Base-by-base conservation (phyloP, 2,888 invertebrate species). In the Papilio elwesi region DNA sequence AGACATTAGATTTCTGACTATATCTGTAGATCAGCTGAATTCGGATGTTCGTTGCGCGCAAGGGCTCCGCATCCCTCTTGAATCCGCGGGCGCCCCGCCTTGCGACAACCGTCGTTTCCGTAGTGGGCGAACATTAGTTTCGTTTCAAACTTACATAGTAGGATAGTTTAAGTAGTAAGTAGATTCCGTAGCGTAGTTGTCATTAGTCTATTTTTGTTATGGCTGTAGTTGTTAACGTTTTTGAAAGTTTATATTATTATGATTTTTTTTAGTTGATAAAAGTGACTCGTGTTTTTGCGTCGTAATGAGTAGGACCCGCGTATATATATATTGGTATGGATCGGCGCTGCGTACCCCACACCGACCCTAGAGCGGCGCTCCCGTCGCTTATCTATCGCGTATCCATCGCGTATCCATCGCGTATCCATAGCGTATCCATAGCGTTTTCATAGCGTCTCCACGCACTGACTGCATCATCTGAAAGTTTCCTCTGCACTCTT, bases 171-270 rank as follows among this genome's bases (percentile, higher is more conserved):
- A 87, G 88, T 92, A 93, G 92, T 84, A 80, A 76, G 90, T 93
- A 93, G 92, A 86, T 89, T 90, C 88, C 90, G 90, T 93, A 93
- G 93, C 76, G 88, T 93, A 92, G 92, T 89, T 83, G 88, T 92
- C 91, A 88, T 90, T 93, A 93, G 91, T 88, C 75, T 92, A 92
- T 92, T 93, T 93, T 93, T 92, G 92, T 92, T 93, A 93, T 92
- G 92, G 91, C 92, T 90, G 92, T 92, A 93, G 93, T 88, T 91
- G 92, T 93, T 92, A 92, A 92, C 88, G 87, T 90, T 92, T 91
- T 91, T 89, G 85, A 91, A 91, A 90, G 89, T 92, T 92, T 92
- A 90, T 91, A 89, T 90, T 78, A 77, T 78, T 26, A 26, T 85
- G n/a, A n/a, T 89, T 88, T 91, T 87, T 85, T 91, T 92, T 89